Conservation (phyloP, 2,113 vertebrate genomes). For the Gambusia affinis region DNA sequence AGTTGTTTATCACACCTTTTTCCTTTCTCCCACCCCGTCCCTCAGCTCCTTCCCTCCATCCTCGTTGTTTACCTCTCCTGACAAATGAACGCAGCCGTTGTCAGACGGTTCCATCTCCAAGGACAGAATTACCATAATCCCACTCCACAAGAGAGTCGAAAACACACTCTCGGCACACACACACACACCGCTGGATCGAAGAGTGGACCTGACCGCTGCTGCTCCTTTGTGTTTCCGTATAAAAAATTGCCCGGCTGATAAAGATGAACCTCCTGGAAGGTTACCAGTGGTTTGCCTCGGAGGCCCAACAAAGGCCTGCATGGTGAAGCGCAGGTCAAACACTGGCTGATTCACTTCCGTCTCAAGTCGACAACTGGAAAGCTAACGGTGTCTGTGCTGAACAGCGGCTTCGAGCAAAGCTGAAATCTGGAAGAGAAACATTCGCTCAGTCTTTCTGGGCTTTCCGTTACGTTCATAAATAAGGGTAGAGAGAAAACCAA, state of each 20-base stretch:
- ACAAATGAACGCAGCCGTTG: slow-evolving; percentile 41
- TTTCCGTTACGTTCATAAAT: slow-evolving; percentile 30
- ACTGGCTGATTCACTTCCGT: too few species aligned
- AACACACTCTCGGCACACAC: slow-evolving; percentile 33
- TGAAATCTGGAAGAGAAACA: too few species aligned
- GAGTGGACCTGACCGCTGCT: slow-evolving; percentile 28
- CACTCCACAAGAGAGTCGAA: slow-evolving; percentile 61
- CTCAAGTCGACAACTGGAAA: slow-evolving; percentile 29
- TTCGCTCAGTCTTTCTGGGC: not conserved
- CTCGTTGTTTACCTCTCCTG: slow-evolving; percentile 30
- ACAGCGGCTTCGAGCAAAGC: too few species aligned
- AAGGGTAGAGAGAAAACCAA: slow-evolving; percentile 3
- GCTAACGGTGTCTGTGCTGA: too few species aligned
- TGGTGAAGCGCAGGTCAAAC: slow-evolving; percentile 20
- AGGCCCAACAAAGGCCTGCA: slow-evolving; percentile 28
- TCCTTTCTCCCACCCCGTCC: slow-evolving; percentile 49
- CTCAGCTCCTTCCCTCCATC: slow-evolving; percentile 22
- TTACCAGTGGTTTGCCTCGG: slow-evolving; percentile 14
- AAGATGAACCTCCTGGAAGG: slow-evolving; percentile 24
- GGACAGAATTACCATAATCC: slow-evolving; percentile 69
- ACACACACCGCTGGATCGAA: slow-evolving; percentile 26
- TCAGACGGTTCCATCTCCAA: slow-evolving; percentile 47
- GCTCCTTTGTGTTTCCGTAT: slow-evolving; percentile 18
- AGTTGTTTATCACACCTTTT: slow-evolving; percentile 38
- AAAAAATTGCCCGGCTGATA: slow-evolving; percentile 32